Conservation (phyloP, 1,140 invertebrate genomes). For the Melitaea cinxia region DNA sequence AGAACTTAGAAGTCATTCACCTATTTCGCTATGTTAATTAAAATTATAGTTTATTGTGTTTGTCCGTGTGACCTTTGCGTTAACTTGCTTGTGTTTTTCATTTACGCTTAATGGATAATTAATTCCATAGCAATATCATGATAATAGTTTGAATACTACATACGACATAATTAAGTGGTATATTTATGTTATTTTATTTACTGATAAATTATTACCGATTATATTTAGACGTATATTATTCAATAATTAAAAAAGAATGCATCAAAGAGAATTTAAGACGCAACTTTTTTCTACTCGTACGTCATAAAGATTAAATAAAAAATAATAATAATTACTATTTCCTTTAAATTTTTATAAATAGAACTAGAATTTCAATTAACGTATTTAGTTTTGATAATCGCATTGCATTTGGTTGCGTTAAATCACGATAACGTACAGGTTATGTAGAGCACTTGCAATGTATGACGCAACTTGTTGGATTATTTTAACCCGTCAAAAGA, state of each 20-base stretch:
- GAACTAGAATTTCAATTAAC: neutral
- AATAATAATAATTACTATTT: neutral
- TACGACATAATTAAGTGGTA: conserved; percentile 1
- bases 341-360: neutral
- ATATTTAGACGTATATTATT: neutral
- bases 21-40: conserved; percentile 14
- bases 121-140: conserved; percentile 1
- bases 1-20: conserved; percentile 7
- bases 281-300: too few relatives aligned
- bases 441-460: conserved; percentile 8
- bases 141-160: conserved; percentile 1
- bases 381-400: conserved; percentile 6
- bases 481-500: neutral
- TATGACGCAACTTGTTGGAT: neutral
- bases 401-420: neutral
- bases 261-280: too few relatives aligned
- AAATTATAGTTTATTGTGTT: neutral
- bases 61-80: conserved; percentile 5
- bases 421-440: neutral
- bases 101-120: conserved; percentile 5
- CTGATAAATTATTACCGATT: neutral
- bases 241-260: neutral
- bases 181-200: conserved; percentile 1
- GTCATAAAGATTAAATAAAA: too few relatives aligned
- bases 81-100: neutral